Base-by-base conservation (phyloP, 2,888 invertebrate genomes). In the Lasiommata megera region DNA sequence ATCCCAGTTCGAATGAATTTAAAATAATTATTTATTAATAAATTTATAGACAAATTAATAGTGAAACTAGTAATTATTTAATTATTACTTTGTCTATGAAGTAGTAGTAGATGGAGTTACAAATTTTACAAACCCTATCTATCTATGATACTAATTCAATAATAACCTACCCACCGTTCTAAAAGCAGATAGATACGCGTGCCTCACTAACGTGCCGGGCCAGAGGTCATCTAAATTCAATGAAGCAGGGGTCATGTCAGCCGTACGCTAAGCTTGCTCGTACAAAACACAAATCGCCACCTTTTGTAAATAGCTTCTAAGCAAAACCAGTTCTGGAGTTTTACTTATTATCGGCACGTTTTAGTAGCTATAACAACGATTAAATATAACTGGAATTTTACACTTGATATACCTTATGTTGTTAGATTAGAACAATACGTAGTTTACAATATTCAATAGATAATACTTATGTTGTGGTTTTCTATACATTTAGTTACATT, bases 121-220 rank as follows among this genome's bases (percentile, higher is more conserved):
- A 2, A 23, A 23, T 5, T 23, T 23, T 5, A 23, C 23, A 23
- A 2, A 23, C 2, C 5, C 23, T 3, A 2, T 5, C 17, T 43
- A n/a, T 23, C 17, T n/a, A 6, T 43, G 7, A 43, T 29, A 29
- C 16, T 31, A 46, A 46, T 31, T 31, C 31, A 46, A 46, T 14
- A 43, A 12, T 43, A 28, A 40, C 17, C 11, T 16, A 44, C 31
- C 11, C 9, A 34, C n/a, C n/a, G n/a, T n/a, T 31, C 11, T 29
- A 31, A 46, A 46, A 31, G 6, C 11, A 16, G 46, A 31, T 17
- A 16, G 46, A 31, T 12, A 64, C 71, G 67, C 67, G 68, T 68
- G 71, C 59, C 63, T 61, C 29, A 56, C 48, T 59, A 38, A 50
- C 61, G 41, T 56, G 67, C 60, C 60, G 58, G 63, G 57, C 56